Percentiles rank a stretch among this genome's conserved stretches.
phyloP scores from a whole-genome alignment of 2,888 invertebrate genomes.

The Drosophila paracracens region DNA sequence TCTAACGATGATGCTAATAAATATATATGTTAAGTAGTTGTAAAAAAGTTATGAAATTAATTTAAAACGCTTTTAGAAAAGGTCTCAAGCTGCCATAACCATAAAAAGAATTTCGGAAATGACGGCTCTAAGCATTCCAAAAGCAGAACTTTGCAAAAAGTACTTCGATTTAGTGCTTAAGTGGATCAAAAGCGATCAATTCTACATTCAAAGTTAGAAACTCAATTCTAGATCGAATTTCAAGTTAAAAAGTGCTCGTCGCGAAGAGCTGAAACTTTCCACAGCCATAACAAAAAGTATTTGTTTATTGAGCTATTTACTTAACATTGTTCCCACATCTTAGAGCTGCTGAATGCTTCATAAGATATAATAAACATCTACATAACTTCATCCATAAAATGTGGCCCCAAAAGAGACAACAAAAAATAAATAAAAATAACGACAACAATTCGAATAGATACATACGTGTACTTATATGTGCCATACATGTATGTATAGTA shows the following conservation, averaged over 20 bases:
- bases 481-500: background rate
- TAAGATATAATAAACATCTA: background rate
- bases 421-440: background rate
- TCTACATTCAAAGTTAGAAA: background rate
- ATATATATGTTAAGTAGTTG: no score
- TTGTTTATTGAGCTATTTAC: background rate
- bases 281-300: background rate
- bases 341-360: background rate
- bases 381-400: background rate
- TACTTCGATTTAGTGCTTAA: no score
- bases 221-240: background rate
- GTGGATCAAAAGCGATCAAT: no score
- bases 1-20: no score
- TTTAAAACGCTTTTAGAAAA: no score
- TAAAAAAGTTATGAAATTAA: no score
- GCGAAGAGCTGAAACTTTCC: background rate
- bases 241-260: background rate
- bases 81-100: no score
- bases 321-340: background rate
- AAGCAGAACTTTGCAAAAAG: no score
- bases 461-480: background rate
- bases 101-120: no score
- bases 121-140: no score
- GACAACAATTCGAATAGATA: background rate
- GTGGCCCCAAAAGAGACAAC: constrained; percentile 3